phyloP scores from a whole-genome alignment of 2,797 vertebrate species.

The Ctenopoma kingsleyae region DNA sequence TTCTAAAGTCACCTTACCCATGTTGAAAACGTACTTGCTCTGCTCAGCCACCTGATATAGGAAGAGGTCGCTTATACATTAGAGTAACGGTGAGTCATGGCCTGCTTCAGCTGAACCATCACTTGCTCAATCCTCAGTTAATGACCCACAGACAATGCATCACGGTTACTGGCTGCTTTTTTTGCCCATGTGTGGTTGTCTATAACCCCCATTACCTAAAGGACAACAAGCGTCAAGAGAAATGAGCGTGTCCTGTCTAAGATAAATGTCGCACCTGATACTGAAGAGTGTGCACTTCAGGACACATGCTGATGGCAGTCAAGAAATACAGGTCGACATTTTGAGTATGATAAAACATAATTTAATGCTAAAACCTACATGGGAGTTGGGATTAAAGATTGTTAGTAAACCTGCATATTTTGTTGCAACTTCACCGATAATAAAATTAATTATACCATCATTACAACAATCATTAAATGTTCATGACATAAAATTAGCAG shows the following conservation, averaged over 20 bases:
- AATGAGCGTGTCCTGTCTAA: slow-evolving; percentile 26
- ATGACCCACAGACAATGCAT: slow-evolving; percentile 60
- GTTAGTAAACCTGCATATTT: neutral
- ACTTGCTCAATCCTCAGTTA: slow-evolving; percentile 65
- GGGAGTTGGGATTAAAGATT: neutral
- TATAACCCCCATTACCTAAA: slow-evolving; percentile 72
- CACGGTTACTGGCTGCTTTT: slow-evolving; percentile 49
- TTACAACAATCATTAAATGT: slow-evolving; percentile 11
- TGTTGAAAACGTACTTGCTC: slow-evolving; percentile 31
- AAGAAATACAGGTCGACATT: neutral
- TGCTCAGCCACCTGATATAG: slow-evolving; percentile 24
- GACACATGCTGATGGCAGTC: neutral
- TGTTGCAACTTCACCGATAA: neutral
- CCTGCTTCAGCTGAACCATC: slow-evolving; percentile 57
- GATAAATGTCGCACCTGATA: slow-evolving; percentile 55
- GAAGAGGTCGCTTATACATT: slow-evolving; percentile 39
- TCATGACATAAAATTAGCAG: neutral
- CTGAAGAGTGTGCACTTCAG: slow-evolving; percentile 6
- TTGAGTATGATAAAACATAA: neutral
- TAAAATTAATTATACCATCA: neutral
- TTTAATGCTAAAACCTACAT: neutral
- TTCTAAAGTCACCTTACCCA: slow-evolving; percentile 12
- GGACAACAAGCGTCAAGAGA: slow-evolving; percentile 60
- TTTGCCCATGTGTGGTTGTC: slow-evolving; percentile 37
- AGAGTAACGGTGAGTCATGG: slow-evolving; percentile 64